Evolutionary conservation across 2,113 vertebrate species (phyloP).

Genomic region (Phycodurus eques): DNA sequence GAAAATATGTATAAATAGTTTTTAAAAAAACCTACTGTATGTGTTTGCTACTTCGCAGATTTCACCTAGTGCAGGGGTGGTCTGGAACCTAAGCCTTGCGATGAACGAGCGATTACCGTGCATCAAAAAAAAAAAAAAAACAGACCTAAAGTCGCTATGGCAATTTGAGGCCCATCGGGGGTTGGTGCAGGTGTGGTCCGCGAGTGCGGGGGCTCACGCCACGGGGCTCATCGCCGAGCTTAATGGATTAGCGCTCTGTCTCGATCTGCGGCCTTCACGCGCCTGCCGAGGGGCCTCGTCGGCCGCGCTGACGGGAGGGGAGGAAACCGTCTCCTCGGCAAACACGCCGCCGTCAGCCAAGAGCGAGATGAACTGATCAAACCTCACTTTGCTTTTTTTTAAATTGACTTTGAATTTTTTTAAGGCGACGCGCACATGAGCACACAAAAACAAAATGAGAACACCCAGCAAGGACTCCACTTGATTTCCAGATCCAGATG

Average conservation of each 20-base stretch:
- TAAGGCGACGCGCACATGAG: slow-evolving; percentile 23
- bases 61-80: too few relatives aligned
- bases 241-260: slow-evolving; percentile 69
- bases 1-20: too few relatives aligned
- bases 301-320: slow-evolving; percentile 10
- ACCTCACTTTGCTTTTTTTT: slow-evolving; percentile 32
- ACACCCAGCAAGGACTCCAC: too few relatives aligned
- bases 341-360: slow-evolving; percentile 28
- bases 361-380: slow-evolving; percentile 30
- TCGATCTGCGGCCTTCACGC: slow-evolving; percentile 46
- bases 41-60: too few relatives aligned
- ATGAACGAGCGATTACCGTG: not conserved
- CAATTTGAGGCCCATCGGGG: not conserved
- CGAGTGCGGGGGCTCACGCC: slow-evolving; percentile 49
- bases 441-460: too few relatives aligned
- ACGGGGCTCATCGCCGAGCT: slow-evolving; percentile 67
- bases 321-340: slow-evolving; percentile 38
- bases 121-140: too few relatives aligned
- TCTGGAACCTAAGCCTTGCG: too few relatives aligned
- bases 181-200: slow-evolving; percentile 29
- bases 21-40: too few relatives aligned
- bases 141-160: not conserved
- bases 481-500: too few relatives aligned
- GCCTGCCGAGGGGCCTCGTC: slow-evolving; percentile 39
- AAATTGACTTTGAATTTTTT: too few relatives aligned